Conservation (phyloP, 1,140 invertebrate species). For the Drosophila tropicalis region DNA sequence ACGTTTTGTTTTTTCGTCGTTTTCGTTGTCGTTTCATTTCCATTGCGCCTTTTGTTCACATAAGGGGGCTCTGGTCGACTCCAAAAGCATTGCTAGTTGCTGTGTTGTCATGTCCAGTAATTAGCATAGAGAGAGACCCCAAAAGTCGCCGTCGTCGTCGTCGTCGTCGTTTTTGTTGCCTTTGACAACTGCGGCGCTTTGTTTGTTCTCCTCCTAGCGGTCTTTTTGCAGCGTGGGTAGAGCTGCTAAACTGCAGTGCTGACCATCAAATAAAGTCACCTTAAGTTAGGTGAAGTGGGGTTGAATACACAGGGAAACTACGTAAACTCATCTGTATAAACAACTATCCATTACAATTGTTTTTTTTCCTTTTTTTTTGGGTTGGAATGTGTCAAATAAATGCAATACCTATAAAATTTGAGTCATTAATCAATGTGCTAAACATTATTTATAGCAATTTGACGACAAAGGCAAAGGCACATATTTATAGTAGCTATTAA, state of each 20-base stretch:
- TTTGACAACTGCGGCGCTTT: conserved; percentile 71
- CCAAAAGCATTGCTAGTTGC: conserved; percentile 46
- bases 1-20: conserved; percentile 40
- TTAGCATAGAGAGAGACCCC: conserved; percentile 67
- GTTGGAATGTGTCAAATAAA: background rate
- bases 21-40: conserved; percentile 2
- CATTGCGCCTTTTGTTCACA: conserved; percentile 55
- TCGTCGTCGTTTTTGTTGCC: conserved; percentile 25
- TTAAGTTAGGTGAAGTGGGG: conserved; percentile 7
- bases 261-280: conserved; percentile 46
- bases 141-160: conserved; percentile 41
- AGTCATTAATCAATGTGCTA: background rate
- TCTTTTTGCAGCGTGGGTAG: conserved; percentile 11
- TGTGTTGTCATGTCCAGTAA: conserved; percentile 77
- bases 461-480: background rate
- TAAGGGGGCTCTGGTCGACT: conserved; percentile 36
- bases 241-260: conserved; percentile 33
- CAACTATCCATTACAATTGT: conserved; percentile 3
- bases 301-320: background rate
- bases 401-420: background rate
- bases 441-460: background rate
- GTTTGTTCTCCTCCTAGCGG: conserved; percentile 51
- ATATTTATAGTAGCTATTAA: no score
- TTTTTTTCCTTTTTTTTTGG: background rate
- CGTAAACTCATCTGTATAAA: background rate